phyloP scores from a whole-genome alignment of 2,797 vertebrate species.

The Rhinogobio ventralis region DNA sequence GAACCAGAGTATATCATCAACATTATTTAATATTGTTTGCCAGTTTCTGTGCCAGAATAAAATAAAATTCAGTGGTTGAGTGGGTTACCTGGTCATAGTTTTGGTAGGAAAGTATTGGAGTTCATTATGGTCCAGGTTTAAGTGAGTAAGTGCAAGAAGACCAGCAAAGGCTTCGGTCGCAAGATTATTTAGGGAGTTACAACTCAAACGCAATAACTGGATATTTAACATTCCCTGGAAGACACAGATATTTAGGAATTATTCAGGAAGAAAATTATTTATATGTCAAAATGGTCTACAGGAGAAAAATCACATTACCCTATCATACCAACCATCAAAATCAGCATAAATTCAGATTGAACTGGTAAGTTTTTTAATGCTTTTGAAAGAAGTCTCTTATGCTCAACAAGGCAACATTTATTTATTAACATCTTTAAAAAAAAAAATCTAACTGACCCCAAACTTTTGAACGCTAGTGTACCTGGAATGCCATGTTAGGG shows the following conservation, averaged over 20 bases:
- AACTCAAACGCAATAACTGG: conserved; percentile 84
- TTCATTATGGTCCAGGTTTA: conserved; percentile 91
- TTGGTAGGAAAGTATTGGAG: conserved; percentile 87
- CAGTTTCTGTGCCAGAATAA: background rate
- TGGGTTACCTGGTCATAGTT: conserved; percentile 79
- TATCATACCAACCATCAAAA: background rate
- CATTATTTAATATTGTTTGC: background rate
- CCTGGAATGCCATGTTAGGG: conserved; percentile 91
- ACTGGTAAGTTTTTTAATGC: background rate
- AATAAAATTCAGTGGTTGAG: background rate
- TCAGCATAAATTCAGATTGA: background rate
- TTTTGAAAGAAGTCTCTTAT: background rate
- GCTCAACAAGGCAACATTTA: background rate
- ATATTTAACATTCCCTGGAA: conserved; percentile 83
- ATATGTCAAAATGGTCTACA: background rate
- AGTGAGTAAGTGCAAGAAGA: conserved; percentile 81
- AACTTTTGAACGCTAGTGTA: conserved; percentile 24
- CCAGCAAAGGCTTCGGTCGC: conserved; percentile 85
- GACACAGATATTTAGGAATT: conserved; percentile 10
- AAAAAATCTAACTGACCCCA: background rate
- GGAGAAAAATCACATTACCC: background rate
- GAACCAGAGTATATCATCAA: background rate
- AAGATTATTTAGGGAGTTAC: conserved; percentile 89
- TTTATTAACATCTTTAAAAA: no score
- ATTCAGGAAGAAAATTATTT: background rate